Evolutionary conservation across 1,140 invertebrate genomes (phyloP).

Genomic region (Zophobas atratus): DNA sequence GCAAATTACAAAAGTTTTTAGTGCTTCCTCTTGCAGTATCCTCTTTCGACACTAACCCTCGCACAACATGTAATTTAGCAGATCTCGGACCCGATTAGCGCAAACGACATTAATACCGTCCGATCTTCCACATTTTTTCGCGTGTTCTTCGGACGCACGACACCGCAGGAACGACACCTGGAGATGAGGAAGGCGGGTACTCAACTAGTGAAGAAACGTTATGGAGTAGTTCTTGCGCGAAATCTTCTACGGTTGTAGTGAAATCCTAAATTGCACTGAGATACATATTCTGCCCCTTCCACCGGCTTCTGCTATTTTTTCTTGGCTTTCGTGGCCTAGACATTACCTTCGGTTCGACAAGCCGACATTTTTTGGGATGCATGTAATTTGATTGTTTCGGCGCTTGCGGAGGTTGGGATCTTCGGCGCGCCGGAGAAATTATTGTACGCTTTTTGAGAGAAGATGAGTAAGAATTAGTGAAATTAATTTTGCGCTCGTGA

Average conservation of each 20-base stretch:
- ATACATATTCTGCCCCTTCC: constrained; percentile 59
- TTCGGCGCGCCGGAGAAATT: neutral
- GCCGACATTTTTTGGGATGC: constrained; percentile 11
- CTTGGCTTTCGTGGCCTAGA: constrained; percentile 27
- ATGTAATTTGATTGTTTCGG: constrained; percentile 6
- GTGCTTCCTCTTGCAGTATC: constrained; percentile 51
- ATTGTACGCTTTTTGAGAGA: too few species aligned
- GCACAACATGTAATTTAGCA: constrained; percentile 38
- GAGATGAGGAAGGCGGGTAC: constrained; percentile 25
- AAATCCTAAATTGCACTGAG: constrained; percentile 56
- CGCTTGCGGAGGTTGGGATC: constrained; percentile 2
- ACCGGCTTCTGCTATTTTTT: constrained; percentile 45
- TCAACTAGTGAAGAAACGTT: constrained; percentile 37
- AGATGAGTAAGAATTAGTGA: too few species aligned
- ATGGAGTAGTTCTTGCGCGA: constrained; percentile 54
- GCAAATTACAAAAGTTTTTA: constrained; percentile 47
- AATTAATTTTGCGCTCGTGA: too few species aligned
- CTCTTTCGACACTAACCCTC: constrained; percentile 45
- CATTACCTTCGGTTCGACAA: constrained; percentile 25
- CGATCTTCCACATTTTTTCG: constrained; percentile 36
- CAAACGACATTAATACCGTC: constrained; percentile 15
- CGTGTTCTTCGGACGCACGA: constrained; percentile 14
- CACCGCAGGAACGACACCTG: constrained; percentile 37
- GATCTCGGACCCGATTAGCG: constrained; percentile 29
- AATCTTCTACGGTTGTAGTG: constrained; percentile 56